phyloP scores from a whole-genome alignment of 2,888 invertebrate species.

The Leistus spinibarbis region DNA sequence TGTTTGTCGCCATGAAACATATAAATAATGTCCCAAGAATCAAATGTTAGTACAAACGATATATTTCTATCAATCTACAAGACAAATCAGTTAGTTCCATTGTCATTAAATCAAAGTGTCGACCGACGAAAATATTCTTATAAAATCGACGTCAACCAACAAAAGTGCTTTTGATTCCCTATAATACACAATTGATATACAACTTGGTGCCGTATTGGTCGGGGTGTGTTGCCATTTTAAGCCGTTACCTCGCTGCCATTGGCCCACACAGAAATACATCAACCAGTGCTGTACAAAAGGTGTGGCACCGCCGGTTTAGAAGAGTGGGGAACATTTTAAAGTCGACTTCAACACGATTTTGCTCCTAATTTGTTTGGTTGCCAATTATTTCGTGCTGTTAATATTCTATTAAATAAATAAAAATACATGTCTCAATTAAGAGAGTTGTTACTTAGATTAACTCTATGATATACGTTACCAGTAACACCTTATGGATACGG shows the following conservation, averaged over 20 bases:
- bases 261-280: constrained; percentile 34
- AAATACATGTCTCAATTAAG: no score
- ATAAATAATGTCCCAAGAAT: no score
- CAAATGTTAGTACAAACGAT: no score
- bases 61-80: no score
- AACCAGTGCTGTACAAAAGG: constrained; percentile 24
- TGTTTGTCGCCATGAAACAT: no score
- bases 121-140: neutral
- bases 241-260: constrained; percentile 41
- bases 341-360: neutral
- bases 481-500: no score
- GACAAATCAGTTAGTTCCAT: neutral
- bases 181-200: constrained; percentile 13
- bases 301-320: constrained; percentile 1
- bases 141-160: neutral
- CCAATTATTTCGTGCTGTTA: neutral
- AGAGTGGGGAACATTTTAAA: constrained; percentile 9
- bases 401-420: no score
- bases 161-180: constrained; percentile 9
- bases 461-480: no score
- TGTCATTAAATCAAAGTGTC: neutral
- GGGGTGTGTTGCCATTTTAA: constrained; percentile 44
- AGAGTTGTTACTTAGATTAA: no score
- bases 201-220: constrained; percentile 41
- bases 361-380: neutral